Base-by-base conservation (phyloP, 2,113 vertebrate genomes). In the Sciurus niger region DNA sequence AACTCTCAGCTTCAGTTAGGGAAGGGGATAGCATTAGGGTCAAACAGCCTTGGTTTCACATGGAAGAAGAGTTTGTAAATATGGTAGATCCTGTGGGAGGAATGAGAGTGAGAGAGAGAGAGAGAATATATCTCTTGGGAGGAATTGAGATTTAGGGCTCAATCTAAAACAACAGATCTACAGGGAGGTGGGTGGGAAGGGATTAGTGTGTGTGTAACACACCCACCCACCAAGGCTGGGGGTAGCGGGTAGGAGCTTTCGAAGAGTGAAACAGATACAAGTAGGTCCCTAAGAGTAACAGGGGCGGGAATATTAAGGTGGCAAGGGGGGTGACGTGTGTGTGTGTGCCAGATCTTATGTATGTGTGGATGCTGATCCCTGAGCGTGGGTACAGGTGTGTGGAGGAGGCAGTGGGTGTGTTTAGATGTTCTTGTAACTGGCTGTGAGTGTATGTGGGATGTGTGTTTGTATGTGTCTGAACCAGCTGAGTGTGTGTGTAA, bases 171-270 rank as follows among this genome's bases (percentile, higher is more conserved):
- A 40, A 84, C 83, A 93, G 80, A 92, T 40, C 93, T 94, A 58
- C 70, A 76, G 79, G 74, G 80, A 92, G 80, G 93, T 78, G 25
- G 84, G 96, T 1, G 51, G 90, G 78, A 70, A 89, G 78, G 89
- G 95, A 96, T 95, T 68, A 91, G 46, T 85, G 60, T 95, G 60
- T 95, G 68, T 96, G 95, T 94, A 83, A 95, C 92, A 95, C 73
- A 90, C 79, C 86, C 72, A 87, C 96, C 96, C 95, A 93, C 93
- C 73, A 74, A 74, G n/a, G 65, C 70, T 87, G 76, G 70, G 84
- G 94, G 65, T 1, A 17, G 60, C 22, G 51, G 51, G 79, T 89
- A 93, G 74, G 93, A 83, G 79, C 87, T 89, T 93, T 94, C 28
- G 48, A 58, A 87, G 80, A 90, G 73, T 53, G 72, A 89, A 77